phyloP scores from a whole-genome alignment of 2,888 invertebrate genomes.

The Andrena minutula region DNA sequence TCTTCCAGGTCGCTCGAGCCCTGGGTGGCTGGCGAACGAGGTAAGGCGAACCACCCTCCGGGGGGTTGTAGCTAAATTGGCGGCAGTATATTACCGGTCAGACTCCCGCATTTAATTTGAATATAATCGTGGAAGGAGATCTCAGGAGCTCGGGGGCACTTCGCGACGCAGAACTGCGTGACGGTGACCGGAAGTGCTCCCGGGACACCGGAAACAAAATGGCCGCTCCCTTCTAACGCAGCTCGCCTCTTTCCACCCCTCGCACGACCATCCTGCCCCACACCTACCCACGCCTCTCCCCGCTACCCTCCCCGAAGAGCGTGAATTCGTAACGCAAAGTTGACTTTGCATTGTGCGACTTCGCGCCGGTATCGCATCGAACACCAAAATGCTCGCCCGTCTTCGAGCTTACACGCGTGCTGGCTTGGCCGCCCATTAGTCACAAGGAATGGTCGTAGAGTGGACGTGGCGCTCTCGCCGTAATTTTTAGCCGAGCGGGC shows the following conservation, averaged over 20 bases:
- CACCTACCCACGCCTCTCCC: constrained; percentile 41
- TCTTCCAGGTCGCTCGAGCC: constrained; percentile 55
- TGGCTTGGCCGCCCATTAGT: background rate
- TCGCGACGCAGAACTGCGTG: constrained; percentile 82
- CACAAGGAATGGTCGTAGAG: background rate
- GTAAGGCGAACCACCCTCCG: constrained; percentile 80
- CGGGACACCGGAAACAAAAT: constrained; percentile 84
- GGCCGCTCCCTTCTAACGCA: constrained; percentile 75
- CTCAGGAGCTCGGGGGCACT: constrained; percentile 80
- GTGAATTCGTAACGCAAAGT: constrained; percentile 75
- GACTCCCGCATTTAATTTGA: constrained; percentile 85
- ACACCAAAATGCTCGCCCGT: constrained; percentile 38
- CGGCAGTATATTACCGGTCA: constrained; percentile 84
- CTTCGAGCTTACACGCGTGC: background rate
- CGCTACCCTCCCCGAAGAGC: constrained; percentile 54
- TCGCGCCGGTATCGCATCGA: constrained; percentile 33
- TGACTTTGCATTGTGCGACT: constrained; percentile 78
- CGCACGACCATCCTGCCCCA: constrained; percentile 54
- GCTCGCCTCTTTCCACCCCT: constrained; percentile 62
- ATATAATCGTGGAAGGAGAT: constrained; percentile 84
- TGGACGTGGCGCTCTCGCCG: background rate
- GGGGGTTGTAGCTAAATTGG: constrained; percentile 84
- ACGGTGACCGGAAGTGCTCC: constrained; percentile 84
- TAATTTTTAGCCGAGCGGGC: background rate
- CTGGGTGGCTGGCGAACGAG: constrained; percentile 54